Percentiles rank a stretch among this genome's conserved stretches.
Conservation (phyloP, 2,888 invertebrate species). For the Junonia oenone region DNA sequence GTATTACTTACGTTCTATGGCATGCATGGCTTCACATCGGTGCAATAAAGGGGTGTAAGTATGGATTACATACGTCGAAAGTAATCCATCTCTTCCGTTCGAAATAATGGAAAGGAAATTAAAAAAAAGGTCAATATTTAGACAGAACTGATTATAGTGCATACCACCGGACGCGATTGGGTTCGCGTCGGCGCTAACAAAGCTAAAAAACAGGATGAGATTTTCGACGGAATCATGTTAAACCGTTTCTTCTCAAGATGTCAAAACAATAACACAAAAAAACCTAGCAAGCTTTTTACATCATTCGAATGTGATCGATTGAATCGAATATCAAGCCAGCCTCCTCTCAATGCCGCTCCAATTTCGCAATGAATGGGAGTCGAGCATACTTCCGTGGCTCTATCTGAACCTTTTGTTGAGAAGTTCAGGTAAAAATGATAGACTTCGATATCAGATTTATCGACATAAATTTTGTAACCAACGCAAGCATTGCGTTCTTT, state of each 20-base stretch:
- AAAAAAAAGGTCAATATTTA: constrained; percentile 74
- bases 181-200: constrained; percentile 57
- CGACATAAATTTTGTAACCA: not conserved
- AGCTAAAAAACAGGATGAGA: constrained; percentile 71
- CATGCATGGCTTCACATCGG: constrained; percentile 27
- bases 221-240: constrained; percentile 69
- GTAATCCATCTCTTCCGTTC: constrained; percentile 58
- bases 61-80: constrained; percentile 59
- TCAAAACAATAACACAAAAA: constrained; percentile 52
- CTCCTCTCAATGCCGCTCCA: constrained; percentile 41
- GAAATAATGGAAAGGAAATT: constrained; percentile 57
- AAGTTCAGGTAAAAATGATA: not conserved
- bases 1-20: not conserved
- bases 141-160: constrained; percentile 69
- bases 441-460: too few species aligned
- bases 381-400: constrained; percentile 48
- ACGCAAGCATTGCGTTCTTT: not conserved
- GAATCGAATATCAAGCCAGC: constrained; percentile 61
- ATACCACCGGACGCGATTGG: constrained; percentile 64
- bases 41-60: constrained; percentile 48
- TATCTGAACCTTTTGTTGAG: constrained; percentile 27
- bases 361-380: constrained; percentile 50
- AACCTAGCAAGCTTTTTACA: constrained; percentile 34
- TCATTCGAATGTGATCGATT: constrained; percentile 48
- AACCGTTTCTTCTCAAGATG: constrained; percentile 59